These are phyloP conservation scores for Cepaea hortensis DNA, from an alignment of 2,888 invertebrate genomes.

Conservation along the genomic window DNA sequence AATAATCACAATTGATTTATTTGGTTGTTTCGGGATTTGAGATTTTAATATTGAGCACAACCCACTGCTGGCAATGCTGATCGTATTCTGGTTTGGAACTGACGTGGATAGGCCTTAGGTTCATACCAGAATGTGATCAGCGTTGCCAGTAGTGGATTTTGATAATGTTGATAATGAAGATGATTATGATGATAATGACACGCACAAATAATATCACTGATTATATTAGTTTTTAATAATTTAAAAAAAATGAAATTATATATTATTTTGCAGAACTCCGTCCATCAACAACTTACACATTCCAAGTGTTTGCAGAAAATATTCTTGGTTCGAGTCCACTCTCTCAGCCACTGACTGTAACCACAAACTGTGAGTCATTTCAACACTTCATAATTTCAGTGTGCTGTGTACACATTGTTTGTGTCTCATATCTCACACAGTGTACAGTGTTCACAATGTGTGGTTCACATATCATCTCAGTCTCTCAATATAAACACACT, in stretches of 20 bases:
- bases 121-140: too few species aligned
- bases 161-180: background rate
- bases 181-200: background rate
- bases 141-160: too few species aligned
- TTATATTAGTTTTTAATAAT: background rate
- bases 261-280: conserved; percentile 56
- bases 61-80: too few species aligned
- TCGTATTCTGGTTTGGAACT: too few species aligned
- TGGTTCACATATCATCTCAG: background rate
- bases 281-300: conserved; percentile 65
- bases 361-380: conserved; percentile 61
- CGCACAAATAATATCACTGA: background rate
- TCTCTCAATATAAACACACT: too few species aligned
- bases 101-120: too few species aligned
- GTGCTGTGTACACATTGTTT: background rate
- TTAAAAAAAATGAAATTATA: background rate
- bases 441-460: background rate
- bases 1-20: too few species aligned
- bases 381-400: background rate
- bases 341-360: conserved; percentile 60
- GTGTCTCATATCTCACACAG: background rate
- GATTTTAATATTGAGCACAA: too few species aligned
- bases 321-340: conserved; percentile 59
- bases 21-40: too few species aligned
- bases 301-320: conserved; percentile 64